A percentile compares a stretch with the other conserved stretches of the same genome.
These are phyloP conservation scores for Chlorodrepanis virens DNA, from an alignment of 2,113 vertebrate species.

Conservation along the genomic window DNA sequence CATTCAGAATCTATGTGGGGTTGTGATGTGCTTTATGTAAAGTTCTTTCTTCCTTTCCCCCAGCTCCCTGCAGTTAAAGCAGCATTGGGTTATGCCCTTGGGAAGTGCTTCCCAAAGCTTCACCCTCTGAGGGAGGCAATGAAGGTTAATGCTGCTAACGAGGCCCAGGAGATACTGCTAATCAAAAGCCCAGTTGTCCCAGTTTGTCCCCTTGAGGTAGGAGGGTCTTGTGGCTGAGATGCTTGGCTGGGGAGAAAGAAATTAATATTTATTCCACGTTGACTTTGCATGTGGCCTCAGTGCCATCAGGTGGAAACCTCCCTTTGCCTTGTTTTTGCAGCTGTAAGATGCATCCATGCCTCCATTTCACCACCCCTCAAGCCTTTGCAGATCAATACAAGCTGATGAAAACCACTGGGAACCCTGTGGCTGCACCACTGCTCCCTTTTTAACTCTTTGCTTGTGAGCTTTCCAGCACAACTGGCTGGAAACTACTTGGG, in stretches of 20 bases:
- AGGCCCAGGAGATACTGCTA: not conserved
- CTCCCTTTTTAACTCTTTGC: not conserved
- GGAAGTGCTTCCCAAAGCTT: not conserved
- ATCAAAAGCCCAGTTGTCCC: not conserved
- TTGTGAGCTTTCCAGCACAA: not conserved
- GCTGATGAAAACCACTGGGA: not conserved
- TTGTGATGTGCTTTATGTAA: not conserved
- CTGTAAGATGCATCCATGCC: not conserved
- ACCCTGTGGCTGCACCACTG: not conserved
- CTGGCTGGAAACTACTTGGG: not conserved
- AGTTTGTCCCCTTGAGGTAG: not conserved
- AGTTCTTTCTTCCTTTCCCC: not conserved
- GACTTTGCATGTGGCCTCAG: not conserved
- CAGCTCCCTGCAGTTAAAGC: not conserved
- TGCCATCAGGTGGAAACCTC: not conserved
- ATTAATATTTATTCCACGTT: fast-evolving
- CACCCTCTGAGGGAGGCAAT: not conserved
- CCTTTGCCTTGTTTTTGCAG: not conserved
- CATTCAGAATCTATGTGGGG: not conserved
- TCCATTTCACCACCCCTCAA: not conserved
- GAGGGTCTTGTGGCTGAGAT: not conserved
- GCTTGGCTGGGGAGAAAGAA: not conserved
- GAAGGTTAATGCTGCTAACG: not conserved
- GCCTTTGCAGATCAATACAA: not conserved
- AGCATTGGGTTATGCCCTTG: not conserved